A percentile compares a stretch with the other conserved stretches of the same genome.
phyloP scores from a whole-genome alignment of 2,113 vertebrate species.

The Nothoprocta perdicaria region DNA sequence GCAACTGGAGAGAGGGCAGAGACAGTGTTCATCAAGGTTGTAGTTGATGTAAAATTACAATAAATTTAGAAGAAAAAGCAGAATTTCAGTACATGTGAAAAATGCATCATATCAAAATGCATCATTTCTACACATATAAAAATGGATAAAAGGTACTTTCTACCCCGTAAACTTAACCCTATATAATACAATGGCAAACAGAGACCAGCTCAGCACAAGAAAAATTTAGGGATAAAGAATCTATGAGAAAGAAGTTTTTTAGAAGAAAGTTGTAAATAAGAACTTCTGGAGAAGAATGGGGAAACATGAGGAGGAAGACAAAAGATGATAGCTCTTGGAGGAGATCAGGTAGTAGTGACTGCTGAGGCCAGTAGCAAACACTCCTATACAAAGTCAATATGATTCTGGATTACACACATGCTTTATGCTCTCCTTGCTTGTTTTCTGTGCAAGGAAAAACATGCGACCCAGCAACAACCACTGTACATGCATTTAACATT shows the following conservation, averaged over 20 bases:
- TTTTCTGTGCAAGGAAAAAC: not conserved
- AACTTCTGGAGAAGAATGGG: fast-evolving
- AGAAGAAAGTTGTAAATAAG: not conserved
- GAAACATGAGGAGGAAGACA: not conserved
- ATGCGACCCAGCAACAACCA: not conserved
- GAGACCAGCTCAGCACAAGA: not conserved
- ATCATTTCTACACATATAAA: not conserved
- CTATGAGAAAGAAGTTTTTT: not conserved
- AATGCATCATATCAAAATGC: fast-evolving
- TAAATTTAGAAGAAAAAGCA: not conserved
- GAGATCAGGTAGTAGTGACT: not conserved
- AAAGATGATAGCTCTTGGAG: not conserved
- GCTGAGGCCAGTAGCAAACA: not conserved
- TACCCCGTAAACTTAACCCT: not conserved
- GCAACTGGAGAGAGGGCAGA: slow-evolving; percentile 75
- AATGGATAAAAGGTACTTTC: not conserved
- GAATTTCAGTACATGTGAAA: not conserved
- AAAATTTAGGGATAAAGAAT: not conserved
- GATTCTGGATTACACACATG: not conserved
- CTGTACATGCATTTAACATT: not conserved
- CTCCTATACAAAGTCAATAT: not conserved
- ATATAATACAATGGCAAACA: not conserved
- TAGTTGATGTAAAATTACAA: fast-evolving
- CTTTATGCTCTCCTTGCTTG: fast-evolving
- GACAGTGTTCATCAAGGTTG: not conserved